Evolutionary conservation across 1,140 invertebrate genomes (phyloP).

Genomic region (Leptinotarsa texana): DNA sequence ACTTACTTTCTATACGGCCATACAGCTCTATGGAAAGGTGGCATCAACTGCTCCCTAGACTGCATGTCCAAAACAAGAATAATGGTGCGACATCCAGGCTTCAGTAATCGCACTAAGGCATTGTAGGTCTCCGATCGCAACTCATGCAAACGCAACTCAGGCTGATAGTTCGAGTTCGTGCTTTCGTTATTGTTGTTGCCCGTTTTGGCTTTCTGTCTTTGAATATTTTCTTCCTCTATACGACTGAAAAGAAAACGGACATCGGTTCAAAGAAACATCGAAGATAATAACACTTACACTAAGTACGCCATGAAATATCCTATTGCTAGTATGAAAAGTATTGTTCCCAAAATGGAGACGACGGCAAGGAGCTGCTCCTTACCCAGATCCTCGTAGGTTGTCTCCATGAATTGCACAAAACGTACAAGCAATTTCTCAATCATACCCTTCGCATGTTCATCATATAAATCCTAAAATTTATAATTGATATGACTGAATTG

Average conservation of each 20-base stretch:
- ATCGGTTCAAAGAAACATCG: no score
- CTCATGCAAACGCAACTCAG: conserved; percentile 86
- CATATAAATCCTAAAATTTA: conserved; percentile 64
- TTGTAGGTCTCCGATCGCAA: conserved; percentile 93
- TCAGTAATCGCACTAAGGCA: conserved; percentile 87
- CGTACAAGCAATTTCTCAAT: conserved; percentile 71
- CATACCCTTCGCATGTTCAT: conserved; percentile 77
- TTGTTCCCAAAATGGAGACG: conserved; percentile 79
- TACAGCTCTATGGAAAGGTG: conserved; percentile 89
- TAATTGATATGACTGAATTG: background rate
- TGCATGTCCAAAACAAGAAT: conserved; percentile 88
- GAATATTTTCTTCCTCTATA: conserved; percentile 78
- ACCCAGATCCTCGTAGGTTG: conserved; percentile 72
- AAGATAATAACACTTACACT: conserved; percentile 63
- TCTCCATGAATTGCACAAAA: conserved; percentile 72
- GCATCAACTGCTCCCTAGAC: conserved; percentile 81
- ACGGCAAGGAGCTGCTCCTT: conserved; percentile 82
- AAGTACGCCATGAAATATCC: conserved; percentile 90
- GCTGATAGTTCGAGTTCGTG: conserved; percentile 54
- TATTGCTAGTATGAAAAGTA: conserved; percentile 77
- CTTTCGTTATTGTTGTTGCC: conserved; percentile 57
- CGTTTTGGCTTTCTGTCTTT: conserved; percentile 61
- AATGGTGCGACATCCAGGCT: conserved; percentile 93
- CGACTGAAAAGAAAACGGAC: conserved; percentile 18
- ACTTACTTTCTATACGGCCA: conserved; percentile 92